Percentiles rank a stretch among this genome's conserved stretches.
Evolutionary conservation across 2,888 invertebrate genomes (phyloP).

Genomic region (Conus canariensis): DNA sequence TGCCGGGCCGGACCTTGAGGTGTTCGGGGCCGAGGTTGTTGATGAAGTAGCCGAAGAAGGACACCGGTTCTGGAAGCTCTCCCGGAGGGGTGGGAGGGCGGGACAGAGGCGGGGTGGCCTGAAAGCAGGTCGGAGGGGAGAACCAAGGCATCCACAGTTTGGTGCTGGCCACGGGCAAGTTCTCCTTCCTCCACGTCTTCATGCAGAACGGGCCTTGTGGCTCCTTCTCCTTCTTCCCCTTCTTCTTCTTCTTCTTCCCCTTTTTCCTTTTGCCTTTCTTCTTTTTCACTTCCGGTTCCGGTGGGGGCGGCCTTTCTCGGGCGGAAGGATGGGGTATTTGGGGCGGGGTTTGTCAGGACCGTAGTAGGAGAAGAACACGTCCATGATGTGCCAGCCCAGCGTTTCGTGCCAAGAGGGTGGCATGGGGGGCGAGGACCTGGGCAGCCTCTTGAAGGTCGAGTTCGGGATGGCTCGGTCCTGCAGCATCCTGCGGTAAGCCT

Average conservation of each 20-base stretch:
- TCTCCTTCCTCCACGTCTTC: slow-evolving; percentile 17
- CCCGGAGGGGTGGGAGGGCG: slow-evolving; percentile 18
- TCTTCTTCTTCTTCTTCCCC: not conserved
- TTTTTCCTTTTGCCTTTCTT: not conserved
- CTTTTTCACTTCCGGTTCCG: not conserved
- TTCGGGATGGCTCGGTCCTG: not conserved
- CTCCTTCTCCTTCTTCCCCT: not conserved
- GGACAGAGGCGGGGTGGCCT: not conserved
- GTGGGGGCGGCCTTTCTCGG: not conserved
- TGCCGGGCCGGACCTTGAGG: not conserved
- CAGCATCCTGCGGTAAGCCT: not conserved
- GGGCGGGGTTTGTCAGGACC: not conserved
- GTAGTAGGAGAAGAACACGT: slow-evolving; percentile 6
- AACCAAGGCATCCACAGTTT: not conserved
- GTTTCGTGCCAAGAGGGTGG: not conserved
- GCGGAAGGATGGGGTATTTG: slow-evolving; percentile 29
- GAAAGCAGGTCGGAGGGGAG: not conserved
- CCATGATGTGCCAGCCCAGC: not conserved
- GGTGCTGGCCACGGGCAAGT: slow-evolving; percentile 24
- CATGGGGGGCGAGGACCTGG: not conserved
- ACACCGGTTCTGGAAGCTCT: slow-evolving; percentile 7
- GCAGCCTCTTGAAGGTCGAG: not conserved
- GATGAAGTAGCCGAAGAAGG: slow-evolving; percentile 29
- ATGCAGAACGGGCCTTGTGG: not conserved
- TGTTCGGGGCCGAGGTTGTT: not conserved